These are phyloP conservation scores for Todus mexicanus DNA, from an alignment of 2,797 vertebrate genomes.

Conservation along the genomic window DNA sequence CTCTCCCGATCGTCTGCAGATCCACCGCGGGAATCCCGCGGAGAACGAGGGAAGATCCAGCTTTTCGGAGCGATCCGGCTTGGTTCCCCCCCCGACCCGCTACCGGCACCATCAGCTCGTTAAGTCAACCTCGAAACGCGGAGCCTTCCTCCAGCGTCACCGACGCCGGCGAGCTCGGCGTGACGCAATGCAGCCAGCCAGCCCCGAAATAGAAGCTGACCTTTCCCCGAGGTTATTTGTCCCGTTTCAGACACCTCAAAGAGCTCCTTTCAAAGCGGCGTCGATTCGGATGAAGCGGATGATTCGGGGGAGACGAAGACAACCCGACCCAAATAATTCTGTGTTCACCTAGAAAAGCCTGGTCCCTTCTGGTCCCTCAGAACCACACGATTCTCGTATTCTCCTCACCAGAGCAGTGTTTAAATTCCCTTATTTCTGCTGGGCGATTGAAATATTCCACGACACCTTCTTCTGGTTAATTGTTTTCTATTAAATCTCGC, in stretches of 20 bases:
- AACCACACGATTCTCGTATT: no score
- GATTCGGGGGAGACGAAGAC: rapidly evolving
- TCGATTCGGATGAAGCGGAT: not conserved
- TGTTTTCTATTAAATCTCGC: not conserved
- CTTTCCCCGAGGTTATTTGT: not conserved
- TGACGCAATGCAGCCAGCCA: not conserved
- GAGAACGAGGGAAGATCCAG: no score
- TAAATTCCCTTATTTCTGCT: not conserved
- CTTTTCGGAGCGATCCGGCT: no score
- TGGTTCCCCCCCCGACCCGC: no score
- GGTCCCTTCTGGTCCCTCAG: not conserved
- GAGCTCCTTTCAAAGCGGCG: not conserved
- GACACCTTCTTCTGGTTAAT: not conserved
- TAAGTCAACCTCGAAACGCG: no score
- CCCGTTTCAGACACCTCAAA: not conserved
- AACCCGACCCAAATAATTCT: not conserved
- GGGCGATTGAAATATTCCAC: not conserved
- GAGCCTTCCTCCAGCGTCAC: not conserved
- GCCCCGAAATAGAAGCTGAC: not conserved
- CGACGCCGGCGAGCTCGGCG: not conserved
- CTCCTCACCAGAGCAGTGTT: rapidly evolving
- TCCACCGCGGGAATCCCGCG: conserved; percentile 1
- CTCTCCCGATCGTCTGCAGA: conserved; percentile 36
- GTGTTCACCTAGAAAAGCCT: not conserved
- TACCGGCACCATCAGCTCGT: no score